Conservation (phyloP, 2,113 vertebrate species). For the Scortum barcoo region DNA sequence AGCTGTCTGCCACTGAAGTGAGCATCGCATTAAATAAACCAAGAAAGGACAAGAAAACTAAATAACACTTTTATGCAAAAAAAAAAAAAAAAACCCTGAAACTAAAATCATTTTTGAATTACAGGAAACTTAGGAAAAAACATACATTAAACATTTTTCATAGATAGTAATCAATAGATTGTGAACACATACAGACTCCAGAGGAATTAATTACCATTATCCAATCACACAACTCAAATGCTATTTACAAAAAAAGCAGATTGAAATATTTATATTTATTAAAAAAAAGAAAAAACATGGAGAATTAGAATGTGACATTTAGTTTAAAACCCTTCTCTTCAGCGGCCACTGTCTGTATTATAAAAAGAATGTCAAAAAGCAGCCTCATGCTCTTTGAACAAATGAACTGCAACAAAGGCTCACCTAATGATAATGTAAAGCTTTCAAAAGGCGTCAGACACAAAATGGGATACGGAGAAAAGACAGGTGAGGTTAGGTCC, state of each 20-base stretch:
- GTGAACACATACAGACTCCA: conserved; percentile 15
- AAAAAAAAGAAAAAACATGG: conserved; percentile 14
- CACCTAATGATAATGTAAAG: conserved; percentile 11
- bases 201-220: conserved; percentile 48
- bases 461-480: conserved; percentile 16
- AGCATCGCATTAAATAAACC: conserved; percentile 8
- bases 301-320: conserved; percentile 33
- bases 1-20: neutral
- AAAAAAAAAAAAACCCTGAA: conserved; percentile 8
- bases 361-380: conserved; percentile 27
- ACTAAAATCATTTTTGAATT: conserved; percentile 8
- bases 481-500: conserved; percentile 45
- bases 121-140: neutral
- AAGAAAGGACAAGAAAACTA: conserved; percentile 14
- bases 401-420: conserved; percentile 1
- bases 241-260: conserved; percentile 36
- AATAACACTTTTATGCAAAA: conserved; percentile 27
- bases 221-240: conserved; percentile 49
- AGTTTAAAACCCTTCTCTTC: conserved; percentile 60
- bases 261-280: conserved; percentile 33
- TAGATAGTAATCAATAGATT: neutral
- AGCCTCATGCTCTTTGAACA: conserved; percentile 16
- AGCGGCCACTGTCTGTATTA: conserved; percentile 4
- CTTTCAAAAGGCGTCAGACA: neutral
- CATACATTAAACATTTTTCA: conserved; percentile 33